A percentile compares a stretch with the other conserved stretches of the same genome.
These are phyloP conservation scores for Epizoanthus scotinus DNA, from an alignment of 92 coral and sea anemone genomes.

Conservation along the genomic window DNA sequence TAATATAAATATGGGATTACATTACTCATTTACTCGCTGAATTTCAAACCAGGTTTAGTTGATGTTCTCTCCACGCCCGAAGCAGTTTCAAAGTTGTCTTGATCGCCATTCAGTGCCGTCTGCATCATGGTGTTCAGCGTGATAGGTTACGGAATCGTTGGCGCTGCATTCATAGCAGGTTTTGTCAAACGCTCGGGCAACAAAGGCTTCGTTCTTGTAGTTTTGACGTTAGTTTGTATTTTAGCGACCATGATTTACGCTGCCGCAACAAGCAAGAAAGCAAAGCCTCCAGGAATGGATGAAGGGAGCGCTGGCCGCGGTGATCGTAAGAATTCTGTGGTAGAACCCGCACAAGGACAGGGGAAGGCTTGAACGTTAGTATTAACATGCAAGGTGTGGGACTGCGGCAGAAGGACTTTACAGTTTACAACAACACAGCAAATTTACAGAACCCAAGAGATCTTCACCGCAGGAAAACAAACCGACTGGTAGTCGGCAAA, in stretches of 20 bases:
- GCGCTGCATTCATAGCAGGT: conserved; percentile 8
- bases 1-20: too few species aligned
- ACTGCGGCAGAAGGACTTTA: too few species aligned
- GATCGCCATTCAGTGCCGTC: too few species aligned
- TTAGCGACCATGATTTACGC: background rate
- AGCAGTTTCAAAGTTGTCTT: too few species aligned
- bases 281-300: background rate
- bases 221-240: background rate
- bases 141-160: conserved; percentile 28
- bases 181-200: conserved; percentile 11
- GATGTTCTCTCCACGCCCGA: too few species aligned
- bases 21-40: too few species aligned
- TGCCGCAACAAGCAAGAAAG: conserved; percentile 14
- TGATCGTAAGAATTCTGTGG: conserved; percentile 8
- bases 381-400: too few species aligned
- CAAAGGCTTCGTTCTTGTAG: background rate
- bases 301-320: background rate
- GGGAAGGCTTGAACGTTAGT: background rate
- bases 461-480: too few species aligned
- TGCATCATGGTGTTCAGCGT: conserved; percentile 15
- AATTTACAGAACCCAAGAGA: too few species aligned
- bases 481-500: too few species aligned
- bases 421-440: too few species aligned
- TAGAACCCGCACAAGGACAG: background rate
- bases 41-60: too few species aligned